These are phyloP conservation scores for Anseranas semipalmata DNA, from an alignment of 2,113 vertebrate species.

Conservation along the genomic window DNA sequence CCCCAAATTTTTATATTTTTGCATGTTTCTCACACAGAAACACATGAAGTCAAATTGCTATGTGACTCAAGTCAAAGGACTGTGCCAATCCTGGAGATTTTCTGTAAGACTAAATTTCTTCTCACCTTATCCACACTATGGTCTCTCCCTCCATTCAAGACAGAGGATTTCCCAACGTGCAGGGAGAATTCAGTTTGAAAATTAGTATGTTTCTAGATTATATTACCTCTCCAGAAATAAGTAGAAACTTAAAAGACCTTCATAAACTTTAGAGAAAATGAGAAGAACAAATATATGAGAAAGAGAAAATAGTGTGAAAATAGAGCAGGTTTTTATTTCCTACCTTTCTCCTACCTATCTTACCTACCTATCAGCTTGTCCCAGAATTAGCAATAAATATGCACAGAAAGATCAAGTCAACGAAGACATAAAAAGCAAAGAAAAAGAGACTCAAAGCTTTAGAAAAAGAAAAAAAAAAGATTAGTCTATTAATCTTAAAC, in stretches of 20 bases:
- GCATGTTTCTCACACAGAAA: not conserved
- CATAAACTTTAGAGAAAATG: not conserved
- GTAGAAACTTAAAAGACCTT: not conserved
- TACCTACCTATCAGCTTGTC: not conserved
- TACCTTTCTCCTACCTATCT: too few species aligned
- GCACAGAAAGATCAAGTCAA: not conserved
- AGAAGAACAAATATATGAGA: not conserved
- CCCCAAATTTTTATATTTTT: too few species aligned
- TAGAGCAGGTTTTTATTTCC: not conserved
- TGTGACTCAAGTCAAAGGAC: not conserved
- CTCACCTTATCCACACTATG: not conserved
- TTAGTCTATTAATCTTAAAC: not conserved
- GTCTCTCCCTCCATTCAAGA: not conserved
- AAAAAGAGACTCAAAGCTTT: not conserved
- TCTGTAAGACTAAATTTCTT: not conserved
- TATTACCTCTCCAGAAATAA: not conserved
- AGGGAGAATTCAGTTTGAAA: not conserved
- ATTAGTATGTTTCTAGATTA: not conserved
- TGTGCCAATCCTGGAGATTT: not conserved
- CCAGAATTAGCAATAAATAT: not conserved
- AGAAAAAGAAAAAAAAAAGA: not conserved
- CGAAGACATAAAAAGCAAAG: not conserved
- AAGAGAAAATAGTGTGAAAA: not conserved
- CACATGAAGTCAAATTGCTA: not conserved
- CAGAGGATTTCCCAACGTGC: not conserved